phyloP scores from a whole-genome alignment of 2,797 vertebrate species.

The Babyrousa celebensis region DNA sequence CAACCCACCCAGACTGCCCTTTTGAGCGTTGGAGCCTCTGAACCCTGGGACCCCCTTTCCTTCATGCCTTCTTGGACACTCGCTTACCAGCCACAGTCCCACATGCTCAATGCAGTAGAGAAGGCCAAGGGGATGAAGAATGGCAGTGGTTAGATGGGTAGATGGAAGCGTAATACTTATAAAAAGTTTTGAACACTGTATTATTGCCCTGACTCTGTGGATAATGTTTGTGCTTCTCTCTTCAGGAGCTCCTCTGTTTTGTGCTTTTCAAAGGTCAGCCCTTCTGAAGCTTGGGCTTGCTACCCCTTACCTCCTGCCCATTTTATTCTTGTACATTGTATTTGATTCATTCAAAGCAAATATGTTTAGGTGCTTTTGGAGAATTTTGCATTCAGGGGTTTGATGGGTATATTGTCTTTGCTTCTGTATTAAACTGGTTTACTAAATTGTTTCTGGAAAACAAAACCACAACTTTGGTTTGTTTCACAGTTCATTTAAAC shows the following conservation, averaged over 20 bases:
- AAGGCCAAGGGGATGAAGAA: background rate
- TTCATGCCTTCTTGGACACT: background rate
- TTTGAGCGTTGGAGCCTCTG: background rate
- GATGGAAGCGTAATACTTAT: background rate
- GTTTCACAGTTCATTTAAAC: slow-evolving; percentile 83
- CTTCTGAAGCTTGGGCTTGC: background rate
- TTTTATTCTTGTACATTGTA: background rate
- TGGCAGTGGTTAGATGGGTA: background rate
- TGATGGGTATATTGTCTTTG: slow-evolving; percentile 44
- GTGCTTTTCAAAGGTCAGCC: background rate
- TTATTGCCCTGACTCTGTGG: background rate
- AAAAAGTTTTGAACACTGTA: background rate
- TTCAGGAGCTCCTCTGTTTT: background rate
- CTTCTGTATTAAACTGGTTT: slow-evolving; percentile 62
- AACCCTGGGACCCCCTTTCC: background rate
- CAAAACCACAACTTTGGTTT: slow-evolving; percentile 75
- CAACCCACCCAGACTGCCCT: fast-evolving
- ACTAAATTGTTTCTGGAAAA: slow-evolving; percentile 79
- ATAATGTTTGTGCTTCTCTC: background rate
- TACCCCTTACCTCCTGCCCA: fast-evolving
- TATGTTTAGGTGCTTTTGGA: background rate
- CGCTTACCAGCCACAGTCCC: background rate
- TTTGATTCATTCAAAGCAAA: background rate
- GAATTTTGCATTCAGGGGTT: slow-evolving; percentile 24
- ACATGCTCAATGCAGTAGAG: background rate